Evolutionary conservation across 2,888 invertebrate species (phyloP).

Genomic region (Caenorhabditis becei): DNA sequence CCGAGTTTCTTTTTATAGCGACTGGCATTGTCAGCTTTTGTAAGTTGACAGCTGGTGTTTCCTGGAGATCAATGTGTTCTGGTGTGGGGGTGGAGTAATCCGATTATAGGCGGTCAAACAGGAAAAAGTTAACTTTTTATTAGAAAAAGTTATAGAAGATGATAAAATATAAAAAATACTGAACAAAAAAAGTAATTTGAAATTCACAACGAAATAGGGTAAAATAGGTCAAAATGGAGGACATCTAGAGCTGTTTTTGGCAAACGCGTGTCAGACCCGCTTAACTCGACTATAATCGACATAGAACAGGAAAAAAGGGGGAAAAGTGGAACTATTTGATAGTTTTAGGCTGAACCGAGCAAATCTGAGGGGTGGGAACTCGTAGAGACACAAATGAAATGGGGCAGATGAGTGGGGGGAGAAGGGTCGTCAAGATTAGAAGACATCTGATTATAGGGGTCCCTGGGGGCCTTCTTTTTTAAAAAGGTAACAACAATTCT

Average conservation of each 20-base stretch:
- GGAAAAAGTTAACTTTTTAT: constrained; percentile 12
- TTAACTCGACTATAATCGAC: constrained; percentile 33
- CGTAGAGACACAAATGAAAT: constrained; percentile 32
- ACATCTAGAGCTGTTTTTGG: constrained; percentile 4
- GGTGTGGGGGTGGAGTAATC: constrained; percentile 21
- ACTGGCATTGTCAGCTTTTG: constrained; percentile 25
- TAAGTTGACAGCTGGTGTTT: background rate
- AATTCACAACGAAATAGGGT: background rate
- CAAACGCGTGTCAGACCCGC: constrained; percentile 55
- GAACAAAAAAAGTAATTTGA: background rate
- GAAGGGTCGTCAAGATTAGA: constrained; percentile 5
- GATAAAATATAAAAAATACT: background rate
- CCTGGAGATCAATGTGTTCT: constrained; percentile 16
- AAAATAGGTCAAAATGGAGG: background rate
- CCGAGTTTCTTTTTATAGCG: constrained; percentile 30
- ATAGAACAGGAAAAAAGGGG: constrained; percentile 2
- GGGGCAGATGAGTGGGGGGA: constrained; percentile 1
- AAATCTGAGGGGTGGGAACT: constrained; percentile 19
- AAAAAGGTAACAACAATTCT: constrained; percentile 5
- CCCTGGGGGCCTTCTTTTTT: constrained; percentile 19
- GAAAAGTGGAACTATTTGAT: constrained; percentile 18
- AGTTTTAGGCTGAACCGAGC: constrained; percentile 40
- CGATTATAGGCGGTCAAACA: background rate
- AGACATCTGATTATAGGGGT: background rate
- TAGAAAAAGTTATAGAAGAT: constrained; percentile 7